Conservation (phyloP, 2,888 invertebrate genomes). For the Drosophila limbata region DNA sequence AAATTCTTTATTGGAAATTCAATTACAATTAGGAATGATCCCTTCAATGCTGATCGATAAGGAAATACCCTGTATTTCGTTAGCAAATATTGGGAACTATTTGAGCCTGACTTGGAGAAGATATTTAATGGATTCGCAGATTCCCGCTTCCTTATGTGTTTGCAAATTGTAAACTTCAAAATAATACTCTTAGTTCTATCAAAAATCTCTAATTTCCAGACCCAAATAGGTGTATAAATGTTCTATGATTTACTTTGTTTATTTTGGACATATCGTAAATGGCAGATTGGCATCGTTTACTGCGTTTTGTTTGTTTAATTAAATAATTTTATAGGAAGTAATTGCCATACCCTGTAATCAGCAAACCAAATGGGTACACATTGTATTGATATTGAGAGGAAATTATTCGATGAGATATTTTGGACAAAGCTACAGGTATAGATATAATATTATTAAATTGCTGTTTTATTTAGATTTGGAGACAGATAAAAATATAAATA, state of each 20-base stretch:
- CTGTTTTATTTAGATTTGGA: no score
- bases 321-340: slow-evolving; percentile 36
- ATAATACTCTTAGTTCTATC: not conserved
- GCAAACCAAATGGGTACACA: not conserved
- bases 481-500: no score
- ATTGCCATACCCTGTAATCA: slow-evolving; percentile 15
- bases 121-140: not conserved
- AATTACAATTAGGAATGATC: not conserved
- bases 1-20: slow-evolving; percentile 6
- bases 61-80: not conserved
- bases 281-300: slow-evolving; percentile 42
- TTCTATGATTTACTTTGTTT: slow-evolving; percentile 16
- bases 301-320: slow-evolving; percentile 35
- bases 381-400: not conserved
- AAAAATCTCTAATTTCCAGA: slow-evolving; percentile 13
- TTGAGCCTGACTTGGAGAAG: not conserved
- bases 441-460: no score
- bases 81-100: no score
- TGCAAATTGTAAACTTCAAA: slow-evolving; percentile 1
- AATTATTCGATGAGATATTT: not conserved
- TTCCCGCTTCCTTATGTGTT: not conserved
- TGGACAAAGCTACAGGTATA: not conserved
- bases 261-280: slow-evolving; percentile 23
- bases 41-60: not conserved
- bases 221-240: slow-evolving; percentile 14